Conservation (phyloP, 2,888 invertebrate species). For the Leistus spinibarbis region DNA sequence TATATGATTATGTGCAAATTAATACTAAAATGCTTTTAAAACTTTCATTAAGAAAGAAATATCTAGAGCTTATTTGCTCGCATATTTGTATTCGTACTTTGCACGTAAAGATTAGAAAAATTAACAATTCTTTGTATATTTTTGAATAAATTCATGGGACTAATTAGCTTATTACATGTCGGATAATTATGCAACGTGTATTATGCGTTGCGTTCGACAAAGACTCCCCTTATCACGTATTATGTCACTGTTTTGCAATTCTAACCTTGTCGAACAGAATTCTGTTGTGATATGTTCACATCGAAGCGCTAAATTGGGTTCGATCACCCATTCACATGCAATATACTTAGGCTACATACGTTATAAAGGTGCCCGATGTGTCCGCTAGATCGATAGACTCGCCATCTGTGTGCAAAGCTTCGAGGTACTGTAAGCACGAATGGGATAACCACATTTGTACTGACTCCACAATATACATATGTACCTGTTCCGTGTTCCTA, state of each 20-base stretch:
- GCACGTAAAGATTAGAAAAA: background rate
- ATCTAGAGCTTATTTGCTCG: background rate
- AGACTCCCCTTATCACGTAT: background rate
- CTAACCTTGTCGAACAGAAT: background rate
- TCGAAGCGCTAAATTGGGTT: background rate
- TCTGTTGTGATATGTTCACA: background rate
- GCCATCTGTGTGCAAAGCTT: background rate
- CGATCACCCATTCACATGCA: background rate
- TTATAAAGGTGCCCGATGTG: background rate
- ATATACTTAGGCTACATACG: background rate
- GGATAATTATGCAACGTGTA: conserved; percentile 11
- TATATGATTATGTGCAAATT: background rate
- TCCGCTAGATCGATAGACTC: background rate
- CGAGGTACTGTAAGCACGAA: background rate
- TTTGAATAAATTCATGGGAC: conserved; percentile 24
- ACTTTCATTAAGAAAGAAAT: background rate
- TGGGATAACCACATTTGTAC: background rate
- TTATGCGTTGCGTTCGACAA: background rate
- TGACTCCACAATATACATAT: too few species aligned
- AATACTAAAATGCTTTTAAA: background rate
- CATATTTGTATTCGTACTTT: background rate
- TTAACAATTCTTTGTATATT: background rate
- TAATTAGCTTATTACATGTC: conserved; percentile 23
- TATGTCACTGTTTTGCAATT: background rate
- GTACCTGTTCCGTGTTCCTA: too few species aligned